These are phyloP conservation scores for Drosophila pseudotakahashii DNA, from an alignment of 2,888 invertebrate genomes.

Conservation along the genomic window DNA sequence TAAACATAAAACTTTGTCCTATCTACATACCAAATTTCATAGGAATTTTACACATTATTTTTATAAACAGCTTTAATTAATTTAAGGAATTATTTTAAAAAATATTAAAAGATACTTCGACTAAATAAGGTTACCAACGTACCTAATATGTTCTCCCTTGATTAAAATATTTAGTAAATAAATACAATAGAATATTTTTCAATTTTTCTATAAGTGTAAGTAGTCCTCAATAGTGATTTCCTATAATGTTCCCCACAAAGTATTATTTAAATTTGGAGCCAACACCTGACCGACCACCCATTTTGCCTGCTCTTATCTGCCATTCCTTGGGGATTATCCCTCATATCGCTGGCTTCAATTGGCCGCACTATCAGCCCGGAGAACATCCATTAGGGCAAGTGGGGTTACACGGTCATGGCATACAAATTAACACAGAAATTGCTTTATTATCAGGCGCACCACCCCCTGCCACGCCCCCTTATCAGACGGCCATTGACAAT, in stretches of 20 bases:
- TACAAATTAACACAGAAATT: conserved; percentile 75
- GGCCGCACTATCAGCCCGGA: conserved; percentile 52
- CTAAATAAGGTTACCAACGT: too few relatives aligned
- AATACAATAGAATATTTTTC: too few relatives aligned
- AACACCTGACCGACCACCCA: conserved; percentile 5
- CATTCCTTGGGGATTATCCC: conserved; percentile 25
- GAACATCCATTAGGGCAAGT: conserved; percentile 65
- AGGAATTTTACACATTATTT: too few relatives aligned
- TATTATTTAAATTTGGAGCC: not conserved
- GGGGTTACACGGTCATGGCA: conserved; percentile 65
- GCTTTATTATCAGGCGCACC: conserved; percentile 61
- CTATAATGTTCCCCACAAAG: not conserved
- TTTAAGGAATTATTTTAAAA: too few relatives aligned
- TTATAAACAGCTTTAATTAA: too few relatives aligned
- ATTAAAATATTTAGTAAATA: too few relatives aligned
- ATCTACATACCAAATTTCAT: too few relatives aligned
- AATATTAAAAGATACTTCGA: too few relatives aligned
- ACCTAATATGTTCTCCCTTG: too few relatives aligned
- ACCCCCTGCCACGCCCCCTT: conserved; percentile 17
- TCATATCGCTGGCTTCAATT: conserved; percentile 47
- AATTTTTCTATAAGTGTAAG: too few relatives aligned
- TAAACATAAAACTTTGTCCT: too few relatives aligned
- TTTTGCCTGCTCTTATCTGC: conserved; percentile 8
- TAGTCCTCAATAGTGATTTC: not conserved
- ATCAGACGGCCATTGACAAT: conserved; percentile 63